phyloP scores from a whole-genome alignment of 2,888 invertebrate genomes.

The Stegana nigrithorax region DNA sequence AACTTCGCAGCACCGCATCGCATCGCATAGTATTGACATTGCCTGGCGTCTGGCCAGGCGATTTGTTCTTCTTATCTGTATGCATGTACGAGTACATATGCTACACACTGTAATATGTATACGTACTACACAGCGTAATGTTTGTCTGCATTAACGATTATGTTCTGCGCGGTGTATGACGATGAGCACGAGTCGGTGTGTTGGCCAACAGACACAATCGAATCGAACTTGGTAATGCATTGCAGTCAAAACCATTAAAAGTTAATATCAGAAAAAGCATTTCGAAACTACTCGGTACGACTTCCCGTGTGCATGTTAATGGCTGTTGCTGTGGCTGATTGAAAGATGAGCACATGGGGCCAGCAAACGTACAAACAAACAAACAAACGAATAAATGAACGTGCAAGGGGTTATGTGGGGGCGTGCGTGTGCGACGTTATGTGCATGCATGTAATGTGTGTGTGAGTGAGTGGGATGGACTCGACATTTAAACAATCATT shows the following conservation, averaged over 20 bases:
- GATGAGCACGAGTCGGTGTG: no score
- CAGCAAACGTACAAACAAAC: no score
- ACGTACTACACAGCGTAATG: not conserved
- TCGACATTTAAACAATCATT: not conserved
- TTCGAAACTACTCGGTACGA: no score
- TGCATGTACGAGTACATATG: constrained; percentile 17
- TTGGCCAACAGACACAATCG: no score
- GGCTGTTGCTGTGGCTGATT: not conserved
- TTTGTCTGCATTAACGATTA: not conserved
- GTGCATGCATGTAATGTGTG: not conserved
- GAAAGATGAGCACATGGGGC: no score
- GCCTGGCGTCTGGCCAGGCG: constrained; percentile 7
- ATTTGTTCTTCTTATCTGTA: constrained; percentile 14
- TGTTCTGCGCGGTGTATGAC: no score
- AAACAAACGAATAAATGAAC: no score
- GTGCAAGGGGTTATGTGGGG: not conserved
- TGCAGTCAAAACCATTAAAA: constrained; percentile 19
- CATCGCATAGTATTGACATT: no score
- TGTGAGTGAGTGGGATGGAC: not conserved
- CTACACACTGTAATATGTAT: not conserved
- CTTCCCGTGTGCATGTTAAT: no score
- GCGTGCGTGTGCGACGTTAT: not conserved
- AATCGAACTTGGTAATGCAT: constrained; percentile 18
- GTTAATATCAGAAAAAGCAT: constrained; percentile 18
- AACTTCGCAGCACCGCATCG: not conserved